Evolutionary conservation across 2,888 invertebrate genomes (phyloP).

Genomic region (Oscheius myriophilus): DNA sequence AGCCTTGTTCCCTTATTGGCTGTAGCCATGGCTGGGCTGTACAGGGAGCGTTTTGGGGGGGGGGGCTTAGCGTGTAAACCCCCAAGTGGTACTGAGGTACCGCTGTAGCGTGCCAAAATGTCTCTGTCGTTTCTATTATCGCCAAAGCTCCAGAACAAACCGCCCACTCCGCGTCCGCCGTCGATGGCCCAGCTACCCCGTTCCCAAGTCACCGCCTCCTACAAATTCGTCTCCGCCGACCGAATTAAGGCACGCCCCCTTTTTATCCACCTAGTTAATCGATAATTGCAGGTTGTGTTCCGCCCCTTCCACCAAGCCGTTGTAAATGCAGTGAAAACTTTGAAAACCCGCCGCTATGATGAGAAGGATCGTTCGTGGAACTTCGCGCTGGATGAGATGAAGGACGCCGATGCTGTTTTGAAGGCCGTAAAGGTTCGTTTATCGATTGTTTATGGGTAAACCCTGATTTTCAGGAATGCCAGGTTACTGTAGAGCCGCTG

Average conservation of each 20-base stretch:
- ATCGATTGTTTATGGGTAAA: too few species aligned
- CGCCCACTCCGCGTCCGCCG: slow-evolving; percentile 8
- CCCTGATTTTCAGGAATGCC: slow-evolving; percentile 27
- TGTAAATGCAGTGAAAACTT: slow-evolving; percentile 43
- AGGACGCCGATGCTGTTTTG: slow-evolving; percentile 27
- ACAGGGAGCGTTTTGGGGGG: too few species aligned
- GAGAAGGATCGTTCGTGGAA: slow-evolving; percentile 34
- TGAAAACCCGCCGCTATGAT: slow-evolving; percentile 42
- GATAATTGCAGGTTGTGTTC: slow-evolving; percentile 44
- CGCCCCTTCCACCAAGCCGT: slow-evolving; percentile 50
- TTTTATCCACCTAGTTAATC: neutral
- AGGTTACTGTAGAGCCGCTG: slow-evolving; percentile 37
- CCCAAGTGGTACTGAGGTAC: too few species aligned
- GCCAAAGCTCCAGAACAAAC: neutral
- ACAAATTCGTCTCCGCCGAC: slow-evolving; percentile 4
- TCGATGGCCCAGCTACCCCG: slow-evolving; percentile 2
- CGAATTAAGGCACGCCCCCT: slow-evolving; percentile 2
- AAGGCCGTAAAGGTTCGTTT: slow-evolving; percentile 5
- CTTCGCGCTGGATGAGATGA: slow-evolving; percentile 32
- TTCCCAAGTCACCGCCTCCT: slow-evolving; percentile 7
- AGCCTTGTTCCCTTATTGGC: too few species aligned
- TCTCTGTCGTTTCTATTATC: too few species aligned
- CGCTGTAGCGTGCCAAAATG: too few species aligned
- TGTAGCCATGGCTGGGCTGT: too few species aligned
- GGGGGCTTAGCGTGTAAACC: too few species aligned